A percentile compares a stretch with the other conserved stretches of the same genome.
phyloP scores from a whole-genome alignment of 2,113 vertebrate genomes.

The Brachyhypopomus occidentalis region DNA sequence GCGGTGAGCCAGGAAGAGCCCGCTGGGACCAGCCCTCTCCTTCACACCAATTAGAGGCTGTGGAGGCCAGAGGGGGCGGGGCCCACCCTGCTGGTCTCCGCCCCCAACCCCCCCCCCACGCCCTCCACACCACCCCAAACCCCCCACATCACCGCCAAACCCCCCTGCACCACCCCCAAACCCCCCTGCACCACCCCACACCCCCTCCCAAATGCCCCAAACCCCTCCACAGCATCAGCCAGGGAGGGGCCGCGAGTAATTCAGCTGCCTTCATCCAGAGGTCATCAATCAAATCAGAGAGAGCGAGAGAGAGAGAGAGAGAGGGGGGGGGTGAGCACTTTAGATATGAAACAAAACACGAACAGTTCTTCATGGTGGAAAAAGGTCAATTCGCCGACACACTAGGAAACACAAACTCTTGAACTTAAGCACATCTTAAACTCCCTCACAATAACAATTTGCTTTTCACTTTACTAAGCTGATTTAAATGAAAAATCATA shows the following conservation, averaged over 20 bases:
- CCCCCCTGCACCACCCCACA: no score
- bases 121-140: no score
- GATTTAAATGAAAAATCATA: not conserved
- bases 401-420: not conserved
- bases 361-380: not conserved
- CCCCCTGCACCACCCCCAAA: no score
- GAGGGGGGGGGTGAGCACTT: not conserved
- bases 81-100: not conserved
- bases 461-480: not conserved
- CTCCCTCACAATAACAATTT: not conserved
- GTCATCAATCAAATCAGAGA: conserved; percentile 1
- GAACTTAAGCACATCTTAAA: not conserved
- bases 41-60: conserved; percentile 37
- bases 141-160: no score
- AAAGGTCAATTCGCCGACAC: not conserved
- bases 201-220: no score
- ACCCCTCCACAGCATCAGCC: not conserved
- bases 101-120: no score
- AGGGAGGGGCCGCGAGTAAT: no score
- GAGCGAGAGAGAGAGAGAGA: not conserved
- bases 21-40: conserved; percentile 14
- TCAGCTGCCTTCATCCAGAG: not conserved
- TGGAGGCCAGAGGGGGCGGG: conserved; percentile 36
- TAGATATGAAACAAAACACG: not conserved
- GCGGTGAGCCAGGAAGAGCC: not conserved